Conservation (phyloP, 1,140 invertebrate genomes). For the Eriocheir sinensis region DNA sequence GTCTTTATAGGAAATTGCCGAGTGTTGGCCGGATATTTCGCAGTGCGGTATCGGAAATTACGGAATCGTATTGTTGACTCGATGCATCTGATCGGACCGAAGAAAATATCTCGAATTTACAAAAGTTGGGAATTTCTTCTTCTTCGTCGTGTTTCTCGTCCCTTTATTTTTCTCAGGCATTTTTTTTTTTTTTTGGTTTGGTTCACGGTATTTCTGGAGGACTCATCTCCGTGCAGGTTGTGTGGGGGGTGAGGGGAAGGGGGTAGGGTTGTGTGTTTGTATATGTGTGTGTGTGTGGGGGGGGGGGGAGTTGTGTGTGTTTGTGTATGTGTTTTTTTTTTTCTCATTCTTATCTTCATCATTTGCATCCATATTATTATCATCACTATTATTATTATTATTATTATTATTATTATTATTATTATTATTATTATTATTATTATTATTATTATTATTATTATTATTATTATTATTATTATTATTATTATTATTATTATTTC, state of each 20-base stretch:
- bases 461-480: no score
- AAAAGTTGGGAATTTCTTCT: constrained; percentile 30
- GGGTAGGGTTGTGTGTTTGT: not conserved
- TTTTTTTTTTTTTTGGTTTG: no score
- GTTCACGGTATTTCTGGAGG: no score
- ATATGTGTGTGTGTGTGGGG: not conserved
- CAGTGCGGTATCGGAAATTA: constrained; percentile 64
- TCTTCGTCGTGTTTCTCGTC: no score
- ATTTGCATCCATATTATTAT: not conserved
- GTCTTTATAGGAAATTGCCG: constrained; percentile 60
- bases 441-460: no score
- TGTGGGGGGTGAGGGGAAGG: not conserved
- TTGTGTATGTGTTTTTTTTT: not conserved
- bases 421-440: no score
- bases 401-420: no score
- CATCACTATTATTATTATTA: no score
- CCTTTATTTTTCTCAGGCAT: no score
- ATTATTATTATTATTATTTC: no score
- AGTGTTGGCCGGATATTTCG: constrained; percentile 63
- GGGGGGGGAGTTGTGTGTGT: not conserved
- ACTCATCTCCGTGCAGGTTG: not conserved
- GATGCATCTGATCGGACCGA: constrained; percentile 54
- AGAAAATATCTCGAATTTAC: constrained; percentile 42
- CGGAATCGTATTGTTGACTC: constrained; percentile 60
- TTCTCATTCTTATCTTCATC: not conserved